Conservation (phyloP, 2,797 vertebrate species). For the Eleutherodactylus coqui region DNA sequence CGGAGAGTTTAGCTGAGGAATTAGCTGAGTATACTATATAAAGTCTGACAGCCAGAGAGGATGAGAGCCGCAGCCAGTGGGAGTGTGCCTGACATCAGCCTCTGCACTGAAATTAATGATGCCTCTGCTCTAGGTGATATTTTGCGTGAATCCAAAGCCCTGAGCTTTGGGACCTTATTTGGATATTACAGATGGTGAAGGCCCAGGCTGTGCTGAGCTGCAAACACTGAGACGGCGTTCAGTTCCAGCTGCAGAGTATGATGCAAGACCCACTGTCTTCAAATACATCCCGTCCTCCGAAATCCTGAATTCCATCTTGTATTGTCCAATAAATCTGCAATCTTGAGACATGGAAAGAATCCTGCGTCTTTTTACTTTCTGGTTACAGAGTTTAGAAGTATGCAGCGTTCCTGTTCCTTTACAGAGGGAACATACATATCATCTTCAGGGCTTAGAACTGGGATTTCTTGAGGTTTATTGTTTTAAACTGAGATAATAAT, state of each 20-base stretch:
- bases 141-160: constrained; percentile 66
- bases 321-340: constrained; percentile 42
- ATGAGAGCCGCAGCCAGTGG: constrained; percentile 48
- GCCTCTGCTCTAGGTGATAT: constrained; percentile 72
- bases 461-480: too few relatives aligned
- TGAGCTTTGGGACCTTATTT: constrained; percentile 78
- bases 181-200: constrained; percentile 71
- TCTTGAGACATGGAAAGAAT: neutral
- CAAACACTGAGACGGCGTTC: constrained; percentile 72
- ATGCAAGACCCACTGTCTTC: constrained; percentile 70
- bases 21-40: constrained; percentile 61
- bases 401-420: neutral
- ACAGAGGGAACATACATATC: neutral
- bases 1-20: constrained; percentile 24
- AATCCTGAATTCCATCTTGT: constrained; percentile 43
- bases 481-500: too few relatives aligned
- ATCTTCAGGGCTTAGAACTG: too few relatives aligned
- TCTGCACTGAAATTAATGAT: constrained; percentile 55
- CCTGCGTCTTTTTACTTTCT: neutral
- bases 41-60: constrained; percentile 59
- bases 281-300: constrained; percentile 66
- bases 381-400: neutral
- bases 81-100: constrained; percentile 46
- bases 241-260: constrained; percentile 69
- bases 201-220: constrained; percentile 66